These are phyloP conservation scores for Falco berigora DNA, from an alignment of 2,797 vertebrate species.

Conservation along the genomic window DNA sequence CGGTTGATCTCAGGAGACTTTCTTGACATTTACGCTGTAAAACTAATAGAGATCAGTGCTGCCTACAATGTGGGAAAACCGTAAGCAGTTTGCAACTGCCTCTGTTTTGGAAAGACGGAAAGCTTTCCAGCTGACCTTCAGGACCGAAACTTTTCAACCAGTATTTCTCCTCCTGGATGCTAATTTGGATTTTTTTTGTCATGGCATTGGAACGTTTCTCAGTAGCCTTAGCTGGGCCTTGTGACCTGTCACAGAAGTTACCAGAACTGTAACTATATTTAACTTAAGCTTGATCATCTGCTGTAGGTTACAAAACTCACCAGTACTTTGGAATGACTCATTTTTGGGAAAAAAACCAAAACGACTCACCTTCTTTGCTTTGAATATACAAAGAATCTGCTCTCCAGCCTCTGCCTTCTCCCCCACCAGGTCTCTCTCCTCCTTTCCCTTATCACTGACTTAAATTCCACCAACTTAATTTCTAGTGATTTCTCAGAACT, in stretches of 20 bases:
- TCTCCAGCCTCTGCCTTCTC: background rate
- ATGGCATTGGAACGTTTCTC: background rate
- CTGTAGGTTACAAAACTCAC: background rate
- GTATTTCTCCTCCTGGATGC: background rate
- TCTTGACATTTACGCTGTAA: background rate
- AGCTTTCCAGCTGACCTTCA: background rate
- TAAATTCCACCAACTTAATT: background rate
- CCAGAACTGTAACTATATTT: background rate
- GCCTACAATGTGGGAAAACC: background rate
- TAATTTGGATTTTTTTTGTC: background rate
- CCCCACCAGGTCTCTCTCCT: background rate
- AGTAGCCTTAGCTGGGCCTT: background rate
- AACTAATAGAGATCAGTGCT: background rate
- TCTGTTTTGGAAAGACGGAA: background rate
- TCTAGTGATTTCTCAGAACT: background rate
- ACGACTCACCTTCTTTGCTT: background rate
- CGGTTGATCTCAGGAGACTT: background rate
- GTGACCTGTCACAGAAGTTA: background rate
- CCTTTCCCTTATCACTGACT: background rate
- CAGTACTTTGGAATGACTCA: background rate
- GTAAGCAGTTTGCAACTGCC: background rate
- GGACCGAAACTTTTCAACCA: background rate
- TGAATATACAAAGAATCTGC: background rate
- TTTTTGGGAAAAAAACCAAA: accelerated
- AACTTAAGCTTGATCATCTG: background rate